A percentile compares a stretch with the other conserved stretches of the same genome.
These are phyloP conservation scores for Schizotus pectinicornis DNA, from an alignment of 2,888 invertebrate genomes.

Conservation along the genomic window DNA sequence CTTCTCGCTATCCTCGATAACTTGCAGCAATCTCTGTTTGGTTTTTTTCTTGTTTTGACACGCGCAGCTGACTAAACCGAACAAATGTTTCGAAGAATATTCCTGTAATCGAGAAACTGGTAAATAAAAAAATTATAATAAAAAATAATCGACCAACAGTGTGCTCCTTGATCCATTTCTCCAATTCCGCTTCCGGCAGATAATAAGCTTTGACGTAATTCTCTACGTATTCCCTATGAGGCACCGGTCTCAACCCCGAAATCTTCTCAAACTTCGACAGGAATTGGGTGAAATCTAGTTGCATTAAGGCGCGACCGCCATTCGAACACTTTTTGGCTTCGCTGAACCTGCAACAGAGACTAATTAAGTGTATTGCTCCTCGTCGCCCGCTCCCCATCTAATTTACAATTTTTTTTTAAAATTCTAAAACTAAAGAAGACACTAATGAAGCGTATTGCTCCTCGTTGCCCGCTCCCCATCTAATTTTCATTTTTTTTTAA, in stretches of 20 bases:
- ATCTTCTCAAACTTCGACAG: constrained; percentile 89
- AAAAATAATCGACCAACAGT: constrained; percentile 59
- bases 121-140: constrained; percentile 1
- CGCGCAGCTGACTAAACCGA: constrained; percentile 82
- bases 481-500: too few species aligned
- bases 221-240: constrained; percentile 90
- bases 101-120: constrained; percentile 64
- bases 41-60: constrained; percentile 89
- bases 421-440: too few species aligned
- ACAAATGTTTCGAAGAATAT: constrained; percentile 87
- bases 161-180: constrained; percentile 87
- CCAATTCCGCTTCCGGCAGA: constrained; percentile 84
- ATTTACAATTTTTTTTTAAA: too few species aligned
- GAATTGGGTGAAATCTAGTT: constrained; percentile 95
- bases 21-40: constrained; percentile 75
- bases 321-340: constrained; percentile 93
- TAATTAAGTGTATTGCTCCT: neutral
- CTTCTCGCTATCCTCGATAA: constrained; percentile 68
- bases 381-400: too few species aligned
- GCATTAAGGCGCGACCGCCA: constrained; percentile 96
- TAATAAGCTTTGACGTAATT: constrained; percentile 97
- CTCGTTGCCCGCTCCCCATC: too few species aligned
- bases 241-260: constrained; percentile 81
- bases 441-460: too few species aligned
- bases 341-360: constrained; percentile 74